A percentile compares a stretch with the other conserved stretches of the same genome.
Evolutionary conservation across 2,888 invertebrate genomes (phyloP).

Genomic region (Chorisops tibialis): DNA sequence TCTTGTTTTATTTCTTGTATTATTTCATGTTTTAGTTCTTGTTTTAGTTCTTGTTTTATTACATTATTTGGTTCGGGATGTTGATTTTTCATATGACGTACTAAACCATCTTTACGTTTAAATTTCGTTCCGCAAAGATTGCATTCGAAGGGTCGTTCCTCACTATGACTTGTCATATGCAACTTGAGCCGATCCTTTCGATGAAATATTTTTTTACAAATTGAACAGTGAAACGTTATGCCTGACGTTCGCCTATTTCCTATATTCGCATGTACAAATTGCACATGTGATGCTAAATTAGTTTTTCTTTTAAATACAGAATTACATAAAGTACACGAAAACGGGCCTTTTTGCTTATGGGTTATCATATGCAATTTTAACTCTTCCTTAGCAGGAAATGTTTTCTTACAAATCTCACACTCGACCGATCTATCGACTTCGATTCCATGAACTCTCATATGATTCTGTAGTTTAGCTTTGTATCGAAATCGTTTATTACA

Average conservation of each 20-base stretch:
- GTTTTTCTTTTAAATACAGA: constrained; percentile 8
- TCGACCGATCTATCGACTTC: constrained; percentile 7
- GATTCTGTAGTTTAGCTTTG: constrained; percentile 5
- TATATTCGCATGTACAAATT: not conserved
- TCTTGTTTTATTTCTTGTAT: no score
- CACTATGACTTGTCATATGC: constrained; percentile 17
- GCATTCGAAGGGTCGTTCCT: constrained; percentile 14
- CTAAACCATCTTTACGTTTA: constrained; percentile 15
- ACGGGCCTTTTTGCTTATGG: not conserved
- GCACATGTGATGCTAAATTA: constrained; percentile 9
- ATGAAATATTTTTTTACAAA: constrained; percentile 4
- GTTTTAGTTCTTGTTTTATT: no score
- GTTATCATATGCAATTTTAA: constrained; percentile 6
- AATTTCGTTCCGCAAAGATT: constrained; percentile 9
- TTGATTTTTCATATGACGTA: constrained; percentile 18
- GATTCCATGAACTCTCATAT: constrained; percentile 2
- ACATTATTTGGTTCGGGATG: no score
- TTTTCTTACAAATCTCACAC: constrained; percentile 10
- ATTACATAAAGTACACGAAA: constrained; percentile 5
- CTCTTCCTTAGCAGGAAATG: constrained; percentile 6
- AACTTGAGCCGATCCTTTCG: constrained; percentile 10
- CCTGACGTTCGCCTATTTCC: not conserved
- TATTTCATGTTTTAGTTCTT: no score
- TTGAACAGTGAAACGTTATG: constrained; percentile 2
- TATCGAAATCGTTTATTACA: constrained; percentile 10